phyloP scores from a whole-genome alignment of 2,797 vertebrate species.

The Malacoraja senta region DNA sequence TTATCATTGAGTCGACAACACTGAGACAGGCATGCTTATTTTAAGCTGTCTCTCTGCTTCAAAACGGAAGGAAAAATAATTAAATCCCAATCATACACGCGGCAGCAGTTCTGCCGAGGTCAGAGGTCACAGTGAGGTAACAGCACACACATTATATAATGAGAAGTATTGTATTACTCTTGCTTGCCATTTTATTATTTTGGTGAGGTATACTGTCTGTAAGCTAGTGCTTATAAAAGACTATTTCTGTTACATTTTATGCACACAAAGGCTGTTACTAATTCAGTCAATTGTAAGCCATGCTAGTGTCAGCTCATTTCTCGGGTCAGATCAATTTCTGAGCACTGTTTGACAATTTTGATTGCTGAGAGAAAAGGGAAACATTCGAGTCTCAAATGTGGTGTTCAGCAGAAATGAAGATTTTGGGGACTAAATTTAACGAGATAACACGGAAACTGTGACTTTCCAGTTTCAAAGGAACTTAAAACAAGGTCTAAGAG shows the following conservation, averaged over 20 bases:
- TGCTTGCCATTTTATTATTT: constrained; percentile 10
- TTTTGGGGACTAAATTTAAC: not conserved
- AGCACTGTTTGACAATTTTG: constrained; percentile 18
- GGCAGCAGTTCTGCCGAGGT: not conserved
- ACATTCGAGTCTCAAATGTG: not conserved
- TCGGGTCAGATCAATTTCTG: not conserved
- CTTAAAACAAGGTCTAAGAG: too few species aligned
- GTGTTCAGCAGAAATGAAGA: not conserved
- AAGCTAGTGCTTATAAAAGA: not conserved
- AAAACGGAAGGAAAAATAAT: not conserved
- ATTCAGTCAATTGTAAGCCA: not conserved
- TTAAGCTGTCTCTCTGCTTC: not conserved
- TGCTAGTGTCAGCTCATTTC: not conserved
- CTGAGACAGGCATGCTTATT: not conserved
- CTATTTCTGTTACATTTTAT: constrained; percentile 14
- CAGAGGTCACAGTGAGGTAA: not conserved
- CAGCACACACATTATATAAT: not conserved
- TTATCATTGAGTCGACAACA: too few species aligned
- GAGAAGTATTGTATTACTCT: not conserved
- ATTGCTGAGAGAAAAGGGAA: not conserved
- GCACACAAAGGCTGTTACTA: constrained; percentile 18
- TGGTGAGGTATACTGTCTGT: constrained; percentile 8
- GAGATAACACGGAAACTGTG: not conserved
- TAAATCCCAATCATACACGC: too few species aligned
- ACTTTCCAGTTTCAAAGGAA: not conserved